These are phyloP conservation scores for Amiota minor DNA, from an alignment of 2,888 invertebrate genomes.

Conservation along the genomic window DNA sequence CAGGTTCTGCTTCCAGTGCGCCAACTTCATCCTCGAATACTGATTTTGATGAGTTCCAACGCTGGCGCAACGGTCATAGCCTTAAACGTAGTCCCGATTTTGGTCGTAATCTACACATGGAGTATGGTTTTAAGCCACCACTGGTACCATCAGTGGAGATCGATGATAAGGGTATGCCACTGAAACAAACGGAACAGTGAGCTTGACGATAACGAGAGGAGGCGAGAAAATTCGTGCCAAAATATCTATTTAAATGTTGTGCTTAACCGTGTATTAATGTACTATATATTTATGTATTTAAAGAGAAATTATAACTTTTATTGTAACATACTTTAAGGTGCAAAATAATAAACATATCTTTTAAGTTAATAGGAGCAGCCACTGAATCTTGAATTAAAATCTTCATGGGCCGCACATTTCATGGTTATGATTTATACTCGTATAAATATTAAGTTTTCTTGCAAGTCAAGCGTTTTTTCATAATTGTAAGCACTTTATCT, in stretches of 20 bases:
- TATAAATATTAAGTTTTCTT: conserved; percentile 27
- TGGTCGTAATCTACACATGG: conserved; percentile 81
- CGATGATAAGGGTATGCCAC: conserved; percentile 81
- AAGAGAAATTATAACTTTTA: conserved; percentile 45
- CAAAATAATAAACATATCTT: conserved; percentile 41
- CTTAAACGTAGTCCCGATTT: conserved; percentile 75
- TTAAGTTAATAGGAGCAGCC: neutral
- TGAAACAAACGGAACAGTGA: conserved; percentile 62
- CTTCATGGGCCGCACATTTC: too few species aligned
- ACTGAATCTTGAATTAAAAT: too few species aligned
- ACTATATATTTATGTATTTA: conserved; percentile 53
- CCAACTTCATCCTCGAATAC: conserved; percentile 54
- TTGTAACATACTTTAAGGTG: conserved; percentile 31
- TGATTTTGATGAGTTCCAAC: conserved; percentile 64
- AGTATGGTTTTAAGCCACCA: conserved; percentile 88
- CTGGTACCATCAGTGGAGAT: conserved; percentile 86
- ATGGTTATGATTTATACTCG: neutral
- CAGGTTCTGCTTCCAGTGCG: conserved; percentile 74
- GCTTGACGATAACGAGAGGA: neutral
- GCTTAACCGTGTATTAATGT: conserved; percentile 24
- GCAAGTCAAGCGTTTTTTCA: neutral
- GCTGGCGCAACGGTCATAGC: conserved; percentile 74
- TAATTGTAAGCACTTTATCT: too few species aligned
- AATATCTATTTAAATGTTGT: conserved; percentile 49
- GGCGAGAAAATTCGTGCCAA: conserved; percentile 52